A percentile compares a stretch with the other conserved stretches of the same genome.
These are phyloP conservation scores for Reticulitermes lucifugus DNA, from an alignment of 2,888 invertebrate species.

Conservation along the genomic window DNA sequence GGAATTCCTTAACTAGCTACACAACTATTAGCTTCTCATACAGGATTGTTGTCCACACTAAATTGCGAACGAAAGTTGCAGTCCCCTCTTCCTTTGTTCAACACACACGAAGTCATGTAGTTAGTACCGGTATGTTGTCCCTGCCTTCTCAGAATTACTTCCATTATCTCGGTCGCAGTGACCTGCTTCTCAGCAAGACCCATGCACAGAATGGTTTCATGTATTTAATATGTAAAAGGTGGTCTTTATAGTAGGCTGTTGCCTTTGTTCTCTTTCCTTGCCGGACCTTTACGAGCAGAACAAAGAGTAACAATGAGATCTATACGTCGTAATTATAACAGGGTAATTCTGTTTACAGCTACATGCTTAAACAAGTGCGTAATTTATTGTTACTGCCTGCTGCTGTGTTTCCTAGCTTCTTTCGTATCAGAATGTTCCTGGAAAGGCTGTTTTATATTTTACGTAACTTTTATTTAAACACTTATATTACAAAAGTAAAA, in stretches of 20 bases:
- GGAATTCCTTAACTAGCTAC: no score
- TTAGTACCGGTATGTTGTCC: not conserved
- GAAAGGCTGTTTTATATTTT: no score
- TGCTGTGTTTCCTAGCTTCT: no score
- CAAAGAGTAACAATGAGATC: not conserved
- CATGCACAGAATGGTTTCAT: not conserved
- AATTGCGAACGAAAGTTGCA: no score
- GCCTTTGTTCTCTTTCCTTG: not conserved
- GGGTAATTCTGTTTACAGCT: not conserved
- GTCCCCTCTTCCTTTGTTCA: no score
- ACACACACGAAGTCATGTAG: no score
- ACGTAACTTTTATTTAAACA: no score
- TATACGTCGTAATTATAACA: no score
- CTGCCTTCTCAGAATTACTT: not conserved
- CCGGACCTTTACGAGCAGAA: not conserved
- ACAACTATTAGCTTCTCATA: no score
- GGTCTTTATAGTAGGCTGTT: not conserved
- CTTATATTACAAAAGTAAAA: no score
- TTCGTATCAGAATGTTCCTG: no score
- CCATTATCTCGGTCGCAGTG: not conserved
- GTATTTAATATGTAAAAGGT: not conserved
- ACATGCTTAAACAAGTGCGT: not conserved
- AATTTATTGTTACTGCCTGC: not conserved
- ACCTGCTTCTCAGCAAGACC: conserved; percentile 3
- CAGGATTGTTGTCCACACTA: no score